phyloP scores from a whole-genome alignment of 2,888 invertebrate genomes.

The Nyleta sp. region DNA sequence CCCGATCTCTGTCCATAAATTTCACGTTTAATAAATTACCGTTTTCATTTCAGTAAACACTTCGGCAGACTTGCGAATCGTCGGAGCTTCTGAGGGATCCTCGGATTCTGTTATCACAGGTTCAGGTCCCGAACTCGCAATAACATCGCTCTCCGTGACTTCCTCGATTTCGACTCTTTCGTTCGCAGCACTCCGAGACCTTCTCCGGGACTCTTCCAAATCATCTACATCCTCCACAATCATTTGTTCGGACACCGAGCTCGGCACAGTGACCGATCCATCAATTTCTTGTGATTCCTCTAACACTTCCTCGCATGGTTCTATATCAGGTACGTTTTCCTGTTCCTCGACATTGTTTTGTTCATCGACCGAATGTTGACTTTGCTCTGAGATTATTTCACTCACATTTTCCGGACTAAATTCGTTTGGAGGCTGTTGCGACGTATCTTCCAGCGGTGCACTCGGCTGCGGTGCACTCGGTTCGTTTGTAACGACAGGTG shows the following conservation, averaged over 20 bases:
- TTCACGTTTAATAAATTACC: constrained; percentile 35
- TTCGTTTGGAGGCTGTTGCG: background rate
- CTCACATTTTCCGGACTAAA: no score
- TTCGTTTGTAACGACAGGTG: constrained; percentile 2
- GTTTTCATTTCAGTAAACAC: constrained; percentile 71
- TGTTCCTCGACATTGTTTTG: background rate
- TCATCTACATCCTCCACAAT: constrained; percentile 56
- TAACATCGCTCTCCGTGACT: constrained; percentile 69
- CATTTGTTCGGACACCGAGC: constrained; percentile 14
- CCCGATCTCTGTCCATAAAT: no score
- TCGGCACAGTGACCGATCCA: background rate
- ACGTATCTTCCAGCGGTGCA: background rate
- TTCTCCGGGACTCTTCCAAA: constrained; percentile 42
- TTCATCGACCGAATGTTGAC: constrained; percentile 11
- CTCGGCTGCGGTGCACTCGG: no score
- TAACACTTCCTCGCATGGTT: background rate
- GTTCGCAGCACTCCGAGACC: constrained; percentile 15
- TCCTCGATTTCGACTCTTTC: constrained; percentile 74
- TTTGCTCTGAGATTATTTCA: constrained; percentile 16
- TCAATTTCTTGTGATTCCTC: background rate
- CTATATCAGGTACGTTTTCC: background rate
- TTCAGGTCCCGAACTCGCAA: constrained; percentile 66
- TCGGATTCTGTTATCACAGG: constrained; percentile 76
- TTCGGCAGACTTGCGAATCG: constrained; percentile 63
- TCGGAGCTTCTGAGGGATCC: constrained; percentile 68